These are phyloP conservation scores for Aricia agestis DNA, from an alignment of 1,140 invertebrate species.

Conservation along the genomic window DNA sequence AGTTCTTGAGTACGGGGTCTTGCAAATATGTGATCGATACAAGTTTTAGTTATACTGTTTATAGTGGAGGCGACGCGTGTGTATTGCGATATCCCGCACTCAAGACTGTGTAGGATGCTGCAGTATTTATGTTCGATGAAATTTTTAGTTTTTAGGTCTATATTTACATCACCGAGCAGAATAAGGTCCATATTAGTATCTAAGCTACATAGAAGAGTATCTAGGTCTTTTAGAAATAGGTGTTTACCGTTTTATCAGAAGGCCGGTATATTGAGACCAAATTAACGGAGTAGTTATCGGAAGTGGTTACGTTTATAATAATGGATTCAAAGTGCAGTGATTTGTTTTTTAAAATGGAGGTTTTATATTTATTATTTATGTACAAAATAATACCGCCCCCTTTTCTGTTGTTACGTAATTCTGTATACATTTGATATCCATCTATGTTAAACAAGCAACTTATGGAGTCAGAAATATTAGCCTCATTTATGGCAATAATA, in stretches of 20 bases:
- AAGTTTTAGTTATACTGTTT: slow-evolving; percentile 10
- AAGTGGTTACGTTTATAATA: slow-evolving; percentile 13
- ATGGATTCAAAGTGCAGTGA: too few species aligned
- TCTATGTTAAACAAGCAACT: slow-evolving; percentile 13
- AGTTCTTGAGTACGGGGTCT: slow-evolving; percentile 18
- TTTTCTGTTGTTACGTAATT: slow-evolving; percentile 8
- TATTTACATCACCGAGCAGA: slow-evolving; percentile 8
- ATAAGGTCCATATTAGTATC: slow-evolving; percentile 16
- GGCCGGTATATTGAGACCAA: slow-evolving; percentile 21
- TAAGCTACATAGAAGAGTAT: too few species aligned
- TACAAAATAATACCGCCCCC: slow-evolving; percentile 25
- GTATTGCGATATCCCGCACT: not conserved
- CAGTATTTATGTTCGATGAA: too few species aligned
- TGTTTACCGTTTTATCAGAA: slow-evolving; percentile 11
- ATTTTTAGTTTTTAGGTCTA: not conserved
- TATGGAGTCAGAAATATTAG: slow-evolving; percentile 21
- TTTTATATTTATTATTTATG: slow-evolving; percentile 20
- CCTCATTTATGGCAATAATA: slow-evolving; percentile 25
- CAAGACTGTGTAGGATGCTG: not conserved
- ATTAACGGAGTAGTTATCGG: slow-evolving; percentile 15
- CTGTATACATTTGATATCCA: slow-evolving; percentile 18
- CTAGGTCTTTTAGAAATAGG: too few species aligned
- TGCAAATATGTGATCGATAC: slow-evolving; percentile 27
- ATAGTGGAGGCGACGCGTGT: not conserved
- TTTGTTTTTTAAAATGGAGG: slow-evolving; percentile 13